phyloP scores from a whole-genome alignment of 2,888 invertebrate genomes.

The Drosophila robusta region DNA sequence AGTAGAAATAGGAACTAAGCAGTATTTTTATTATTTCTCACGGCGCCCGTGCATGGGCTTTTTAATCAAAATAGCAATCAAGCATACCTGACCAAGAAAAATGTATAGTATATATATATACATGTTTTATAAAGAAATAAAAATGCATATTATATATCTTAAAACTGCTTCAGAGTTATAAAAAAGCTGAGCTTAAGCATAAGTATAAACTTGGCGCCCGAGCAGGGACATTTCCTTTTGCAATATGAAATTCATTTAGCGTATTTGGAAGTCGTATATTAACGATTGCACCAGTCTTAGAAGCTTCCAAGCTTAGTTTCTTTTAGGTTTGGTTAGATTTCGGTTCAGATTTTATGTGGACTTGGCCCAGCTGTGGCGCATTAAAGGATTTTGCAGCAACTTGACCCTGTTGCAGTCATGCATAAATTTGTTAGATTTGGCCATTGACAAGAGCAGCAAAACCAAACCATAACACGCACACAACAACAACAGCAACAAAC shows the following conservation, averaged over 20 bases:
- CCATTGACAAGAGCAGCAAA: constrained; percentile 64
- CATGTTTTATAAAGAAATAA: no score
- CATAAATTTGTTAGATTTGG: constrained; percentile 76
- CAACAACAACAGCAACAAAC: constrained; percentile 13
- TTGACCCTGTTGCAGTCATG: constrained; percentile 78
- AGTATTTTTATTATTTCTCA: neutral
- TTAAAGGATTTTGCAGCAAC: constrained; percentile 76
- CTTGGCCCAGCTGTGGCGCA: constrained; percentile 64
- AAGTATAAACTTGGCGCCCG: neutral
- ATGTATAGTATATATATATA: no score
- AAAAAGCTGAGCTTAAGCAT: neutral
- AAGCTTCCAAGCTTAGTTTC: constrained; percentile 26
- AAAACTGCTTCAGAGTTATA: no score
- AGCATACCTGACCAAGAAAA: no score
- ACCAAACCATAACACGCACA: constrained; percentile 29
- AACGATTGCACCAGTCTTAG: neutral
- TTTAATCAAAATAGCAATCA: no score
- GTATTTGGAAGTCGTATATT: constrained; percentile 15
- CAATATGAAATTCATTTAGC: neutral
- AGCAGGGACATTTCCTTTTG: neutral
- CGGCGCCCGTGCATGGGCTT: neutral
- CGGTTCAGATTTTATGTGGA: constrained; percentile 37
- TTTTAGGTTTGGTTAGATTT: constrained; percentile 37
- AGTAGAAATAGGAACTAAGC: neutral
- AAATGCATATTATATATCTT: no score